Conservation (phyloP, 1,140 invertebrate genomes). For the Plodia interpunctella region DNA sequence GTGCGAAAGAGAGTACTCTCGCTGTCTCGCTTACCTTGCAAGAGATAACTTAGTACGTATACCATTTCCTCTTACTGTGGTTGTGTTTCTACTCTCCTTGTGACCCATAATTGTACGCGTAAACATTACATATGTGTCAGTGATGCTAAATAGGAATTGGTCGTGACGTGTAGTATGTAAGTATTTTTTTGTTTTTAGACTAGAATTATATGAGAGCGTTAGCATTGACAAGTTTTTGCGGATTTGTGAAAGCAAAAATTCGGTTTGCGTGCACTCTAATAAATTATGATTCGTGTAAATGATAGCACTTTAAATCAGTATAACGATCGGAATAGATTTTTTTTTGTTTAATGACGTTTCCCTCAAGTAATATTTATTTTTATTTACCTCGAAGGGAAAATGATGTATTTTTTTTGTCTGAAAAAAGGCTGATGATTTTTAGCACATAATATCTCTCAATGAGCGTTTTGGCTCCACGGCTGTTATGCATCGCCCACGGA, state of each 20-base stretch:
- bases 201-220: background rate
- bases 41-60: constrained; percentile 33
- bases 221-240: background rate
- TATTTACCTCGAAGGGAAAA: no score
- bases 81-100: background rate
- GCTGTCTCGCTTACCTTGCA: constrained; percentile 25
- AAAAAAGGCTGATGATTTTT: no score
- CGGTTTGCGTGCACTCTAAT: background rate
- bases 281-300: background rate
- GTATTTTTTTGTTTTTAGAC: background rate
- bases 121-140: background rate
- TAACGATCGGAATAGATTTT: no score
- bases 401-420: no score
- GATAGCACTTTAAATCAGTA: background rate
- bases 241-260: constrained; percentile 5
- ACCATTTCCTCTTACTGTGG: constrained; percentile 3
- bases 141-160: background rate
- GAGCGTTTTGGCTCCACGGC: no score
- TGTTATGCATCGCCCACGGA: no score
- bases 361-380: no score
- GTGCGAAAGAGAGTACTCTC: constrained; percentile 31
- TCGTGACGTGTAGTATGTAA: background rate
- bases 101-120: background rate
- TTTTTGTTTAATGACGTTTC: no score
- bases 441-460: no score